Conservation (phyloP, 2,888 invertebrate genomes). For the Metacarcinus magister region DNA sequence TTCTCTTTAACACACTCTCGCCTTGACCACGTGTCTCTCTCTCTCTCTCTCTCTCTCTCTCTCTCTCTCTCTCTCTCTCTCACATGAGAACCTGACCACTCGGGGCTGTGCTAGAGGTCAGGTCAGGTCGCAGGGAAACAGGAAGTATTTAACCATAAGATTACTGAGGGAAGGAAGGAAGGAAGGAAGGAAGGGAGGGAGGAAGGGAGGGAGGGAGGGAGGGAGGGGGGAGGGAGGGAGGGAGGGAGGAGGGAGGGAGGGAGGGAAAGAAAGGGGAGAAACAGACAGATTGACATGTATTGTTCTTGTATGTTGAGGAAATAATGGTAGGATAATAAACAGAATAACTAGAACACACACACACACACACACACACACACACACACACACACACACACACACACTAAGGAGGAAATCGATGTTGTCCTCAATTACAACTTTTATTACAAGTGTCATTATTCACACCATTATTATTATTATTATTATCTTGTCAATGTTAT, state of each 20-base stretch:
- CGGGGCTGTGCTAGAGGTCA: background rate
- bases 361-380: slow-evolving; percentile 26
- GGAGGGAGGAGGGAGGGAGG: background rate
- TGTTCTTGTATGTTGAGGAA: background rate
- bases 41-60: background rate
- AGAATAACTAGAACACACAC: background rate
- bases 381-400: slow-evolving; percentile 22
- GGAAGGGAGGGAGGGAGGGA: background rate
- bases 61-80: background rate
- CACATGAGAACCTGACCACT: background rate
- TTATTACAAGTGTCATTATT: background rate
- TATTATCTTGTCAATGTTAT: background rate
- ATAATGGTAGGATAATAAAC: background rate
- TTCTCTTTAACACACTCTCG: too few relatives aligned
- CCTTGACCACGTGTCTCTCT: background rate
- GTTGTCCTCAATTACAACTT: background rate
- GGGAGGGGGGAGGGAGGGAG: background rate
- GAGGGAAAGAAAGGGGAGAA: background rate
- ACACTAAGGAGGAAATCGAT: background rate
- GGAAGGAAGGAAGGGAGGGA: background rate
- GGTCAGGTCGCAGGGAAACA: background rate
- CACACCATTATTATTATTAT: too few relatives aligned
- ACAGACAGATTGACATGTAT: background rate
- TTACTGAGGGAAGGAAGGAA: background rate
- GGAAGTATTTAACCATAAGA: background rate